Evolutionary conservation across 2,888 invertebrate genomes (phyloP), one percentile per base, ranked within the genome.

Genomic region (Callinectes sapidus): DNA sequence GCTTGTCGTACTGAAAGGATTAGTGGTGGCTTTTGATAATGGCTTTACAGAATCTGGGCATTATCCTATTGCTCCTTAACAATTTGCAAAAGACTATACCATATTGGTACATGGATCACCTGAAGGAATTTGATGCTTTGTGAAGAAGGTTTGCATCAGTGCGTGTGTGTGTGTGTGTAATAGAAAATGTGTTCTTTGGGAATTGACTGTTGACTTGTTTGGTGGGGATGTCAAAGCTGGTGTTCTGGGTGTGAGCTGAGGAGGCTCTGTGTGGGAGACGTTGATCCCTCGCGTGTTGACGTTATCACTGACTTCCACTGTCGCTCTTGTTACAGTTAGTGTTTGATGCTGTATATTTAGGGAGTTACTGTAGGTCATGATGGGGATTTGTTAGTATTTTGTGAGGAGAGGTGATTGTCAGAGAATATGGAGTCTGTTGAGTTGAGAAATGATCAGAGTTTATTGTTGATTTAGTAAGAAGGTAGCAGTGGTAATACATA

Each of bases 1-100:
- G 71, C 71, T 61, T 61, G 61, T 23, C 61, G 6, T 18, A 23
- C 18, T 61, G 23, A 61, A 5, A 71, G 5, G 71, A 28, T n/a
- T 28, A 8, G 6, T 13, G 28, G 28, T 28, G 71, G n/a, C 28
- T 71, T 71, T 28, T 23, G 71, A 71, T n/a, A 71, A 71, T n/a
- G 71, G 71, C 28, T 71, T n/a, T 28, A 71, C n/a, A n/a, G 71
- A 71, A 71, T 71, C 71, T 71, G 71, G 71, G 71, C 71, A 71
- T 71, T 71, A 71, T 71, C 28, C n/a, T n/a, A 71, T 71, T 71
- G 28, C n/a, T 71, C n/a, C 71, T 71, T 10, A 71, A 71, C 71
- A 71, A 28, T 71, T 71, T 13, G 5, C 71, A 71, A 71, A 71
- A 28, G n/a, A 71, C 28, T 71, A 28, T 28, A 28, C 71, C 28